These are phyloP conservation scores for Cantharis nigra DNA, from an alignment of 2,888 invertebrate species.

Conservation along the genomic window DNA sequence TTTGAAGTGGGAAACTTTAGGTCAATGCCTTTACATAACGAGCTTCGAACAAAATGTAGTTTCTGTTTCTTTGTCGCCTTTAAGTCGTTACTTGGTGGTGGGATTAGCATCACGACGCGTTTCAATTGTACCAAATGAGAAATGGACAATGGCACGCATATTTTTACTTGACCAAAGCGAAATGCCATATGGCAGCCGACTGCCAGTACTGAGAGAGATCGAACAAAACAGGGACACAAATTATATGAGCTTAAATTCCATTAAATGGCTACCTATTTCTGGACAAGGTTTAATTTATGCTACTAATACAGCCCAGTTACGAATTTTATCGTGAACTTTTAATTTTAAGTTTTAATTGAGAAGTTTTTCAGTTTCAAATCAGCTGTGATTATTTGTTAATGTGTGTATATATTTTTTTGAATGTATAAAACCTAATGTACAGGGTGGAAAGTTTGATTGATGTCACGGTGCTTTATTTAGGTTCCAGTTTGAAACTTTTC, in stretches of 20 bases:
- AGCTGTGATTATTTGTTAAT: neutral
- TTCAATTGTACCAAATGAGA: conserved; percentile 61
- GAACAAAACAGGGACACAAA: conserved; percentile 68
- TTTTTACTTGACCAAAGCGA: conserved; percentile 53
- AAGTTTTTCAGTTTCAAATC: neutral
- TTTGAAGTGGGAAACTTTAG: conserved; percentile 73
- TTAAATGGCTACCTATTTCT: conserved; percentile 80
- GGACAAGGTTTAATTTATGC: conserved; percentile 87
- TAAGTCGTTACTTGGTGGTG: conserved; percentile 77
- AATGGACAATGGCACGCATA: conserved; percentile 57
- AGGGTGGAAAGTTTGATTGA: neutral
- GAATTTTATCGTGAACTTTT: conserved; percentile 61
- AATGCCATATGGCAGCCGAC: conserved; percentile 41
- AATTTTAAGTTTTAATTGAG: conserved; percentile 1
- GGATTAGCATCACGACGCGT: conserved; percentile 73
- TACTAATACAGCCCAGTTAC: conserved; percentile 82
- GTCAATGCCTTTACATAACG: conserved; percentile 78
- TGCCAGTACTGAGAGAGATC: conserved; percentile 67
- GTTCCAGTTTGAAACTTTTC: neutral
- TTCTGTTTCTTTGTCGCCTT: conserved; percentile 84
- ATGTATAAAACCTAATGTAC: neutral
- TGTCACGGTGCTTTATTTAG: neutral
- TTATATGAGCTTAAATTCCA: conserved; percentile 79
- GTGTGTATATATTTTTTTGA: neutral
- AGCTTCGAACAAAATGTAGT: conserved; percentile 79